These are phyloP conservation scores for Pelochelys cantorii DNA, from an alignment of 2,797 vertebrate genomes.

Conservation along the genomic window DNA sequence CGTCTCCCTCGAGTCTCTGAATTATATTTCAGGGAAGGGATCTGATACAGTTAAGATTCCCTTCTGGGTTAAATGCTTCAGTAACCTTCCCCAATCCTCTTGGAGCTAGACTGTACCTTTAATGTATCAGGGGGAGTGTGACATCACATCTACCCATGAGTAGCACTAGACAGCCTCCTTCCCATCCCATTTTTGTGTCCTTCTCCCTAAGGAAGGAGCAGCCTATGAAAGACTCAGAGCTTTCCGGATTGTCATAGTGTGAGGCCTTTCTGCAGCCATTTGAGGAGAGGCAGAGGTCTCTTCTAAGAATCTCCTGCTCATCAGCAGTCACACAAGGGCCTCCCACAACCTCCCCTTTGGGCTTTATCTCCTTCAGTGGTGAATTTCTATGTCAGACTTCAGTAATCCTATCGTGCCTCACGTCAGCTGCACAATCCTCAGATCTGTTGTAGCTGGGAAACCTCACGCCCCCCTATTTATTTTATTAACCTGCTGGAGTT, in stretches of 20 bases:
- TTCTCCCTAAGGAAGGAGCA: not conserved
- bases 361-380: not conserved
- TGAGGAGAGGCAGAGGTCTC: not conserved
- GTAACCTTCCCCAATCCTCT: not conserved
- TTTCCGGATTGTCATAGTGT: not conserved
- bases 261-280: not conserved
- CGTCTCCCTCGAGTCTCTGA: rapidly evolving
- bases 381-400: not conserved
- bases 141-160: rapidly evolving
- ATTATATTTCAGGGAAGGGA: not conserved
- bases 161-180: not conserved
- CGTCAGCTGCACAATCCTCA: rapidly evolving
- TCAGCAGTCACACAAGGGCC: not conserved
- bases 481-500: not conserved
- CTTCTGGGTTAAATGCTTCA: not conserved
- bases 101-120: not conserved
- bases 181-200: not conserved
- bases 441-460: not conserved
- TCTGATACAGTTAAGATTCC: not conserved
- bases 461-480: not conserved
- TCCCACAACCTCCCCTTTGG: not conserved
- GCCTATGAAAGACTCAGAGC: not conserved
- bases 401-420: not conserved
- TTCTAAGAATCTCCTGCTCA: not conserved
- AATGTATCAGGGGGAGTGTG: rapidly evolving